A percentile compares a stretch with the other conserved stretches of the same genome.
Conservation (phyloP, 2,888 invertebrate species). For the Scaptomyza caliginosa region DNA sequence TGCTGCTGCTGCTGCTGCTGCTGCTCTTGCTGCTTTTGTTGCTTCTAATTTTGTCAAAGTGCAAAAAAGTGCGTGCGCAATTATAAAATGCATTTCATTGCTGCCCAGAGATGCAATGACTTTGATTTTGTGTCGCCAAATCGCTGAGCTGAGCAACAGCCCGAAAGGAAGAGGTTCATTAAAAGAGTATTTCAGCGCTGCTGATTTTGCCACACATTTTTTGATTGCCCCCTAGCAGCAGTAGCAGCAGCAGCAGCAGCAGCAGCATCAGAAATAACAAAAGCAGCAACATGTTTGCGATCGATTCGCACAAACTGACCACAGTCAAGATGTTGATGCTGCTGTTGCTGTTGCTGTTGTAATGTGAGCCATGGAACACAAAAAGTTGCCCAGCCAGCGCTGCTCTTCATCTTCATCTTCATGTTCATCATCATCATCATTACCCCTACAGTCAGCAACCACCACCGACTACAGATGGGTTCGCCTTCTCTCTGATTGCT, state of each 20-base stretch:
- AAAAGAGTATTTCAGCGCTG: slow-evolving; percentile 78
- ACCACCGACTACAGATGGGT: slow-evolving; percentile 32
- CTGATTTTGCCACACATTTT: slow-evolving; percentile 79
- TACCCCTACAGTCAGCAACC: slow-evolving; percentile 49
- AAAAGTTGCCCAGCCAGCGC: slow-evolving; percentile 43
- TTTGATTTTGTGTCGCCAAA: slow-evolving; percentile 81
- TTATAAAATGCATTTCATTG: slow-evolving; percentile 79
- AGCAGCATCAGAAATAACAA: slow-evolving; percentile 19
- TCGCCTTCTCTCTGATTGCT: slow-evolving; percentile 44
- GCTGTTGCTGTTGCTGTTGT: slow-evolving; percentile 49
- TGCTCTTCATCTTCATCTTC: slow-evolving; percentile 41
- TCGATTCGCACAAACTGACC: slow-evolving; percentile 56
- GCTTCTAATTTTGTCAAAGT: slow-evolving; percentile 76
- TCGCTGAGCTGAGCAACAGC: slow-evolving; percentile 52
- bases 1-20: slow-evolving; percentile 5
- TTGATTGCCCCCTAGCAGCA: slow-evolving; percentile 69
- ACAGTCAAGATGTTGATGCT: slow-evolving; percentile 64
- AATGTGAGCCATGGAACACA: slow-evolving; percentile 51
- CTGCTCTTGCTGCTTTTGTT: slow-evolving; percentile 19
- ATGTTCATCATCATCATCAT: slow-evolving; percentile 51
- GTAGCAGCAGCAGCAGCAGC: slow-evolving; percentile 29
- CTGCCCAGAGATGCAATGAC: slow-evolving; percentile 63
- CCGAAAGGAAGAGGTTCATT: slow-evolving; percentile 78
- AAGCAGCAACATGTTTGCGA: slow-evolving; percentile 43
- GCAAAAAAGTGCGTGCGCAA: slow-evolving; percentile 78